Conservation (phyloP, 1,140 invertebrate species). For the Periplaneta americana region DNA sequence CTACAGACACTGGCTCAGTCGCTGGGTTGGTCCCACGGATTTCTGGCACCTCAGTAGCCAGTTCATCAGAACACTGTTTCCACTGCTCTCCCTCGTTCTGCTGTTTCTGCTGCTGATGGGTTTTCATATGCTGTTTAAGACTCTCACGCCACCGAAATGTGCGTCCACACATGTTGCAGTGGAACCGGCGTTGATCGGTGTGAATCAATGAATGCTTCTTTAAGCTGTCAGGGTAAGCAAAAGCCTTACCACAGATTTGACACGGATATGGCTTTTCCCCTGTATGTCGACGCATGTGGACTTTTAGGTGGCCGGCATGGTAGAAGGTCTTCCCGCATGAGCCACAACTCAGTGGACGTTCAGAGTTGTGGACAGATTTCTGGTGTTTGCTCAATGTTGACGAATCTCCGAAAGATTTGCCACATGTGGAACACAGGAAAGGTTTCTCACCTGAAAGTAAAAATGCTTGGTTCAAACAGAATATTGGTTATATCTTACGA, state of each 20-base stretch:
- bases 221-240: slow-evolving; percentile 45
- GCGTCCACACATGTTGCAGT: not conserved
- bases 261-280: slow-evolving; percentile 8
- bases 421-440: not conserved
- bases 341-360: not conserved
- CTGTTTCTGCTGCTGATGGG: slow-evolving; percentile 49
- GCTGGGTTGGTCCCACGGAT: not conserved
- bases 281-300: not conserved
- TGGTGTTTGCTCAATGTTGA: not conserved
- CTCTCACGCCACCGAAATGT: not conserved
- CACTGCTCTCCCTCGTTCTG: not conserved
- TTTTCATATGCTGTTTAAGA: slow-evolving; percentile 34
- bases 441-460: not conserved
- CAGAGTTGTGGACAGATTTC: not conserved
- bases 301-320: not conserved
- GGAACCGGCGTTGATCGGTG: not conserved
- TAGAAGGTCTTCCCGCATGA: not conserved
- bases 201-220: slow-evolving; percentile 36
- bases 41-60: not conserved
- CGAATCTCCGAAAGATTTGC: not conserved
- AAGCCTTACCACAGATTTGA: slow-evolving; percentile 40
- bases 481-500: too few relatives aligned
- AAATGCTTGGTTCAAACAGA: too few relatives aligned
- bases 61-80: not conserved
- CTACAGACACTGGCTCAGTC: not conserved